Evolutionary conservation across 2,888 invertebrate species (phyloP).

Genomic region (Callosobruchus maculatus): DNA sequence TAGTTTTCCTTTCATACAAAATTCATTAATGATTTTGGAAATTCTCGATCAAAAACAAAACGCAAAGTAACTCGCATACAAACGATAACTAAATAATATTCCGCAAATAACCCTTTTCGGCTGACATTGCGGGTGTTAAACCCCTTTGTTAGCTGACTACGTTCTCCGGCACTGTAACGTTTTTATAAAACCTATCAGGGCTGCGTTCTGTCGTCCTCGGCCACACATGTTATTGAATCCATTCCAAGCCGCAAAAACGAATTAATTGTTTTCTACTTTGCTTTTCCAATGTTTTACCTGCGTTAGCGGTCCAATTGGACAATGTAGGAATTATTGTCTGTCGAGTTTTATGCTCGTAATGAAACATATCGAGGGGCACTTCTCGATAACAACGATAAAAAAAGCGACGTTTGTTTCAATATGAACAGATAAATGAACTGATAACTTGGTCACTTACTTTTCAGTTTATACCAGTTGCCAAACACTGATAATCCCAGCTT

Average conservation of each 20-base stretch:
- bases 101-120: too few relatives aligned
- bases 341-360: not conserved
- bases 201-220: conserved; percentile 18
- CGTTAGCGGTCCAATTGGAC: not conserved
- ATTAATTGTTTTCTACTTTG: conserved; percentile 44
- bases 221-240: conserved; percentile 45
- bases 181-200: conserved; percentile 27
- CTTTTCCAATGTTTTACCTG: conserved; percentile 20
- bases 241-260: conserved; percentile 41
- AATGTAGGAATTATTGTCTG: not conserved
- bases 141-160: too few relatives aligned
- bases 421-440: not conserved
- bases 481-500: too few relatives aligned
- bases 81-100: too few relatives aligned
- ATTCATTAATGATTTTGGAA: too few relatives aligned
- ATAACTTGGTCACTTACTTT: too few relatives aligned
- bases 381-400: too few relatives aligned
- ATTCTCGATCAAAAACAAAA: too few relatives aligned
- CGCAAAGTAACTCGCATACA: too few relatives aligned
- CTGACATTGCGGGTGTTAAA: too few relatives aligned
- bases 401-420: not conserved
- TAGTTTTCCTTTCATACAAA: too few relatives aligned
- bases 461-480: too few relatives aligned
- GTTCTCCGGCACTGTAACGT: conserved; percentile 3
- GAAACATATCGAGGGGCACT: not conserved